Percentiles rank a stretch among this genome's conserved stretches.
phyloP scores from a whole-genome alignment of 2,113 vertebrate species.

The Proterorhinus semilunaris region DNA sequence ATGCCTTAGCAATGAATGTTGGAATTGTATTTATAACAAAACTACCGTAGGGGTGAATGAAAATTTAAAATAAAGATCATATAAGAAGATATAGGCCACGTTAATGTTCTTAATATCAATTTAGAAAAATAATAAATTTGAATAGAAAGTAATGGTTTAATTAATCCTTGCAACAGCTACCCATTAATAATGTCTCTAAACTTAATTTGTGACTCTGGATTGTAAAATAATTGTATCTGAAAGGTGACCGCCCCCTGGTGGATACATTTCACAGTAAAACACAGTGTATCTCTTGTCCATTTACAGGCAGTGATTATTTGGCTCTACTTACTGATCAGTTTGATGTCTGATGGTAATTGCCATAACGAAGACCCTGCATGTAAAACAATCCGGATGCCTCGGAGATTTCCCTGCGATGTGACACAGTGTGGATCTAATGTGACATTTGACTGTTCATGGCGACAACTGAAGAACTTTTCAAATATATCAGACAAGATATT shows the following conservation, averaged over 20 bases:
- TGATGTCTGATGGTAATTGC: constrained; percentile 10
- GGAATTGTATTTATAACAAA: no score
- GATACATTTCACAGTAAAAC: constrained; percentile 9
- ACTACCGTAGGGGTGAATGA: no score
- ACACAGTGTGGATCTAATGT: constrained; percentile 23
- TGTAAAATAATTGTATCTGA: not conserved
- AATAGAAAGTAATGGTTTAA: not conserved
- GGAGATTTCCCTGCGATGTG: constrained; percentile 71
- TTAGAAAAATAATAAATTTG: no score
- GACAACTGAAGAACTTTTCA: constrained; percentile 67
- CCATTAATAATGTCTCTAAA: not conserved
- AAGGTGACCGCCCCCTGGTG: constrained; percentile 48
- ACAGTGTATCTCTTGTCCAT: constrained; percentile 21
- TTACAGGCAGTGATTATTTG: constrained; percentile 52
- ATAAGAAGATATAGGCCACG: no score
- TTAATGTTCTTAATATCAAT: no score
- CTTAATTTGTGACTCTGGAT: not conserved
- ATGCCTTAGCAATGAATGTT: no score
- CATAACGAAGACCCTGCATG: constrained; percentile 27
- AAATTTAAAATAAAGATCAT: no score
- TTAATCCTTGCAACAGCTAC: not conserved
- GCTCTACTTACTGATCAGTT: constrained; percentile 42
- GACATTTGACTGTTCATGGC: constrained; percentile 63
- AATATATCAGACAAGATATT: constrained; percentile 28
- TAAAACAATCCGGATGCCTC: constrained; percentile 28